A percentile compares a stretch with the other conserved stretches of the same genome.
Evolutionary conservation across 2,797 vertebrate species (phyloP).

Genomic region (Artibeus jamaicensis): DNA sequence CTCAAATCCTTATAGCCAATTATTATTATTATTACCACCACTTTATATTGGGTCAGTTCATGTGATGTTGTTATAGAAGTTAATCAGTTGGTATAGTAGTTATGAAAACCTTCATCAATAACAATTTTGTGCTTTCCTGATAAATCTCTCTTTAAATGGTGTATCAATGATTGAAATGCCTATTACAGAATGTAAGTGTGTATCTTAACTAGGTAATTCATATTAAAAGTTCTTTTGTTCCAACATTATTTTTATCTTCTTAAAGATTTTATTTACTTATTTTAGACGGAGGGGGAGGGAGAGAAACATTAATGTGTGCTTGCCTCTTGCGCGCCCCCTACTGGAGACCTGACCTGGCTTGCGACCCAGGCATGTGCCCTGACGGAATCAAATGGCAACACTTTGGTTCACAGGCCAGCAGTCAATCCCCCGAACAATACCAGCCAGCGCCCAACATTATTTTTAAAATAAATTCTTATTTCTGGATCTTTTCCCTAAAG

Average conservation of each 20-base stretch:
- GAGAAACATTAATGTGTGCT: too few species aligned
- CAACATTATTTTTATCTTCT: slow-evolving; percentile 8
- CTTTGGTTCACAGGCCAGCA: too few species aligned
- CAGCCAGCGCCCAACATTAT: background rate
- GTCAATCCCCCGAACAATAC: too few species aligned
- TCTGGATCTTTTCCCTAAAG: background rate
- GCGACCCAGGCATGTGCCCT: too few species aligned
- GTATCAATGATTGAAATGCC: background rate
- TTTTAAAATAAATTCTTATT: slow-evolving; percentile 3
- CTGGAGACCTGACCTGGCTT: too few species aligned
- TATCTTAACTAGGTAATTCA: background rate
- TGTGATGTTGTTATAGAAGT: background rate
- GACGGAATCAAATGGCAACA: too few species aligned
- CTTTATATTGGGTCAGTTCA: background rate
- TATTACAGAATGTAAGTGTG: background rate
- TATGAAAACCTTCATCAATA: background rate
- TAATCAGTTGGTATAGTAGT: background rate
- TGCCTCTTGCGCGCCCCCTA: too few species aligned
- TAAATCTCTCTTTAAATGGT: background rate
- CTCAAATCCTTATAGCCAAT: background rate
- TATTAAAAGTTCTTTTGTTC: background rate
- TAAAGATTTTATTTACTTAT: background rate
- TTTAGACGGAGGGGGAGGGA: too few species aligned
- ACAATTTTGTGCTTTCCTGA: slow-evolving; percentile 6
- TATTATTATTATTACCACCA: background rate